phyloP scores from a whole-genome alignment of 2,888 invertebrate genomes.

The Tuta absoluta region DNA sequence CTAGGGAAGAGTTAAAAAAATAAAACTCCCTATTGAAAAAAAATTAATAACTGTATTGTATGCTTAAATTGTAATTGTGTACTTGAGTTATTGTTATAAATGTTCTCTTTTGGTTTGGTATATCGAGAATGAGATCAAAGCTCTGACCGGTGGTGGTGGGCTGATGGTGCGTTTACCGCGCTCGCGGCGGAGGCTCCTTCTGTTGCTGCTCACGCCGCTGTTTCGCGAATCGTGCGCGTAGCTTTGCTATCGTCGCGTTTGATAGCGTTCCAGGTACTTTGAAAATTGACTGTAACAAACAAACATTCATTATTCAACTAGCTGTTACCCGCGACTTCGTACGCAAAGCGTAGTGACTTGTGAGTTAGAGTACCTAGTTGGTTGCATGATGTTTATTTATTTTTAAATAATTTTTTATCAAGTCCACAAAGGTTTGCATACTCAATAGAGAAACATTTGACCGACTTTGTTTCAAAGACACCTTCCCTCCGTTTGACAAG shows the following conservation, averaged over 20 bases:
- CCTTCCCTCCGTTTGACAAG: too few relatives aligned
- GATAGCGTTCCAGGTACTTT: conserved; percentile 90
- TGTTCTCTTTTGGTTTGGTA: conserved; percentile 42
- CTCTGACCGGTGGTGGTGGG: conserved; percentile 31
- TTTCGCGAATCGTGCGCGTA: conserved; percentile 81
- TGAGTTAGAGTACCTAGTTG: too few relatives aligned
- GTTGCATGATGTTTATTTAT: too few relatives aligned
- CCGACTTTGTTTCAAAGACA: too few relatives aligned
- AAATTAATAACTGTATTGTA: background rate
- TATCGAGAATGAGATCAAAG: conserved; percentile 64
- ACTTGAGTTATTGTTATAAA: conserved; percentile 5
- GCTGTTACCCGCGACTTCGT: too few relatives aligned
- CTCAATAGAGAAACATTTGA: too few relatives aligned
- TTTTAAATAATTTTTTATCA: too few relatives aligned
- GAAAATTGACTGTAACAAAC: conserved; percentile 87
- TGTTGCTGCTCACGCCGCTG: conserved; percentile 77
- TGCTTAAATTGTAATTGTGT: conserved; percentile 1
- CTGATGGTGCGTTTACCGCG: conserved; percentile 53
- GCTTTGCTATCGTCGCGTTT: conserved; percentile 82
- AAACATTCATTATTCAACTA: too few relatives aligned
- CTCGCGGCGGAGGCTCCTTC: conserved; percentile 51
- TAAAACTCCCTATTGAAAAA: background rate
- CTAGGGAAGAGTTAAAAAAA: too few relatives aligned
- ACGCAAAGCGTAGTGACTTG: too few relatives aligned
- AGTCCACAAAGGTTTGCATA: too few relatives aligned